Evolutionary conservation across 2,113 vertebrate genomes (phyloP).

Genomic region (Ctenodactylus gundi): DNA sequence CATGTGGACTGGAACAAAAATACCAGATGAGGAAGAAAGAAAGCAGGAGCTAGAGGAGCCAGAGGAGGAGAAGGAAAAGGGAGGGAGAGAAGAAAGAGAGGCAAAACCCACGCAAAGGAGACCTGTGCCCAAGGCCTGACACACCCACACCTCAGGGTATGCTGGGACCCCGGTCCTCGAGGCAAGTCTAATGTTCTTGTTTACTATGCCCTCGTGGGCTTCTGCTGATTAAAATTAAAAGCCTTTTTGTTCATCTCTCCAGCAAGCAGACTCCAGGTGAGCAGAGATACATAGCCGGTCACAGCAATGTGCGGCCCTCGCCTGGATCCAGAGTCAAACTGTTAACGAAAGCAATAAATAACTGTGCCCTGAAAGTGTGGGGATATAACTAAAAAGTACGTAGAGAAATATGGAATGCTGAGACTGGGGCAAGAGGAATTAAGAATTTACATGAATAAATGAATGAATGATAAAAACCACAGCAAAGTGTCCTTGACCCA

Average conservation of each 20-base stretch:
- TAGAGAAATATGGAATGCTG: neutral
- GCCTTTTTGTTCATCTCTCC: neutral
- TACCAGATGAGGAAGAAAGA: neutral
- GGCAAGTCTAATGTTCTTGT: neutral
- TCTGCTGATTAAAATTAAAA: neutral
- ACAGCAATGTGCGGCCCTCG: neutral
- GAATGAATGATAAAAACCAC: neutral
- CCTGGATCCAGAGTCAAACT: neutral
- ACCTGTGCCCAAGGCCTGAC: neutral
- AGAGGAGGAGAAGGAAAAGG: neutral
- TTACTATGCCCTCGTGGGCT: neutral
- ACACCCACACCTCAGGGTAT: neutral
- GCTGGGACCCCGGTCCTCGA: neutral
- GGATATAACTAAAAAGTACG: neutral
- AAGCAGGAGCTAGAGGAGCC: neutral
- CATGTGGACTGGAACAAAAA: neutral
- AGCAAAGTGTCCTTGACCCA: neutral
- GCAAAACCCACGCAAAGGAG: accelerated
- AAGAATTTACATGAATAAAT: neutral
- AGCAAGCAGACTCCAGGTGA: neutral
- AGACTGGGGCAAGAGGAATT: neutral
- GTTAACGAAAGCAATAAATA: neutral
- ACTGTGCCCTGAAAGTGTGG: neutral
- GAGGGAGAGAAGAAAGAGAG: no score
- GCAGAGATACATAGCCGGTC: neutral